Conservation (phyloP, 2,113 vertebrate species). For the Ceyx melanurus region DNA sequence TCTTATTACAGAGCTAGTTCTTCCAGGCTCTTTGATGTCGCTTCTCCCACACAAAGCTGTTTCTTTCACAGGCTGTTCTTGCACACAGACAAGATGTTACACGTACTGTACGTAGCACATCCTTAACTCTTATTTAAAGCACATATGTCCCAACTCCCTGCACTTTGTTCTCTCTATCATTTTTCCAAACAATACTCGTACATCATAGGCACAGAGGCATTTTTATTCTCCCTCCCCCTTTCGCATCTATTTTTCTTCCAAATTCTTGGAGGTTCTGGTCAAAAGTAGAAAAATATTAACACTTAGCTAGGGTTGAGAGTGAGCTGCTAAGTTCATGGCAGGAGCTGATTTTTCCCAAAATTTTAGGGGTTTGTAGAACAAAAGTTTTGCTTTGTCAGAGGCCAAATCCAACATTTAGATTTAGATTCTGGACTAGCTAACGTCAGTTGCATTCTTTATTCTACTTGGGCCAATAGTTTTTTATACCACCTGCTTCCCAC, state of each 20-base stretch:
- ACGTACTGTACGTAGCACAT: background rate
- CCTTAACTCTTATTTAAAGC: conserved; percentile 15
- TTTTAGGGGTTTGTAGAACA: background rate
- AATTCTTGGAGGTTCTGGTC: background rate
- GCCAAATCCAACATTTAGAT: background rate
- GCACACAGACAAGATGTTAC: background rate
- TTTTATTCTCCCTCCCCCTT: background rate
- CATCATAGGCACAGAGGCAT: background rate
- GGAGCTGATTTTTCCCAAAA: background rate
- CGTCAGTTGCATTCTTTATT: background rate
- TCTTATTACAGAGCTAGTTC: background rate
- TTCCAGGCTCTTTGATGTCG: conserved; percentile 21
- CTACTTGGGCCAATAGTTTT: background rate
- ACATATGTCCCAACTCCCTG: background rate
- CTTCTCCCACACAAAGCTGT: conserved; percentile 22
- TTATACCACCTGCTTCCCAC: background rate
- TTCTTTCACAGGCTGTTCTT: conserved; percentile 26
- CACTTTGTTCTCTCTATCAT: background rate
- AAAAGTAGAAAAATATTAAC: background rate
- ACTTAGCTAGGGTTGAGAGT: background rate
- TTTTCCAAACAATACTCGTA: background rate
- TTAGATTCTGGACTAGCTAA: background rate
- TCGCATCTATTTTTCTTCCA: background rate
- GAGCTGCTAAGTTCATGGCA: background rate
- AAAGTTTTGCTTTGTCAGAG: background rate